These are phyloP conservation scores for Eutolmus rufibarbis DNA, from an alignment of 2,888 invertebrate genomes.

Conservation along the genomic window DNA sequence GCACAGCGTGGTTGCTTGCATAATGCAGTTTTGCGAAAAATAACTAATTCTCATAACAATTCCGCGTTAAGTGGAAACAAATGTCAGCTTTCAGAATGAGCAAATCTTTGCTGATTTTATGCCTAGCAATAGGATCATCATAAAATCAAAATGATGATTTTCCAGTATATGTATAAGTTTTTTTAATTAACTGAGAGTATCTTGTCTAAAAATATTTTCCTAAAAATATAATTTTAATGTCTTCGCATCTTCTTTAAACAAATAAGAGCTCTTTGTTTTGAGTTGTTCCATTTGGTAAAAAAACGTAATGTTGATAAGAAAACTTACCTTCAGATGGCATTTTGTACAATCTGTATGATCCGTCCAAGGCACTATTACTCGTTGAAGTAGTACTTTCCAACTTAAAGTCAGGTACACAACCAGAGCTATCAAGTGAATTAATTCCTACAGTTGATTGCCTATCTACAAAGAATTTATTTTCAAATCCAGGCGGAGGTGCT, in stretches of 20 bases:
- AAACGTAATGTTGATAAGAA: too few species aligned
- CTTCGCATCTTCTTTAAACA: too few species aligned
- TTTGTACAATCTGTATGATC: constrained; percentile 48
- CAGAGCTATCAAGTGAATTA: constrained; percentile 44
- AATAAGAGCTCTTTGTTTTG: too few species aligned
- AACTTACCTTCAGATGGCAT: constrained; percentile 49
- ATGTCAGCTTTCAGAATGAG: not conserved
- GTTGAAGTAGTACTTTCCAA: constrained; percentile 44
- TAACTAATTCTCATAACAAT: not conserved
- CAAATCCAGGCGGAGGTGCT: constrained; percentile 43
- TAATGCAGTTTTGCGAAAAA: not conserved
- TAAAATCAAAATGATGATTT: too few species aligned
- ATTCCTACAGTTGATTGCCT: constrained; percentile 47
- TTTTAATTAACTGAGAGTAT: too few species aligned
- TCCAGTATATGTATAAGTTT: too few species aligned
- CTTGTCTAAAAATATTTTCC: too few species aligned
- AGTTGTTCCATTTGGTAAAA: too few species aligned
- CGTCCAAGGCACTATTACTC: constrained; percentile 48
- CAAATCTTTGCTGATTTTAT: not conserved
- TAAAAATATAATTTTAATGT: too few species aligned
- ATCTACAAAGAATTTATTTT: constrained; percentile 49
- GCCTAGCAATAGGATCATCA: not conserved
- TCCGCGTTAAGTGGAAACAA: not conserved
- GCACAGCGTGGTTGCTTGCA: not conserved
- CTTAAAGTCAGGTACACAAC: constrained; percentile 46